These are phyloP conservation scores for Hyles vespertilio DNA, from an alignment of 1,140 invertebrate genomes.

Conservation along the genomic window DNA sequence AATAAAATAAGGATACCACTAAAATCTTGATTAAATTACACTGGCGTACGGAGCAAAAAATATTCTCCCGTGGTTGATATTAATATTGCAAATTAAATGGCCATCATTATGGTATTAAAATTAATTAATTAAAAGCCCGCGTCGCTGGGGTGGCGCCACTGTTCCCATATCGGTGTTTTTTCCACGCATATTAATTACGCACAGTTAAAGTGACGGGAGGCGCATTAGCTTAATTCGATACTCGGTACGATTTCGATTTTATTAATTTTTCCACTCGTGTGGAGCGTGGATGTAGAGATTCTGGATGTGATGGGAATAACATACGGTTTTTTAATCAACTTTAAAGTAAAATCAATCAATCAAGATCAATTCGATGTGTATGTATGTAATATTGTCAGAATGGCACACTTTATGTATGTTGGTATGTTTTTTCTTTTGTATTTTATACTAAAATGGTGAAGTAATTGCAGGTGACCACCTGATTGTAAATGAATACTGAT, in stretches of 20 bases:
- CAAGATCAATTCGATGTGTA: too few relatives aligned
- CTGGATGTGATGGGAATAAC: slow-evolving; percentile 14
- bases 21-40: too few relatives aligned
- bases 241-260: slow-evolving; percentile 43
- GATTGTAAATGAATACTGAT: too few relatives aligned
- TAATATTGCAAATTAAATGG: not conserved
- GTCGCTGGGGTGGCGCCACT: slow-evolving; percentile 1
- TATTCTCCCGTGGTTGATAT: not conserved
- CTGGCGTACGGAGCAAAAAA: too few relatives aligned
- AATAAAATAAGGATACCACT: too few relatives aligned
- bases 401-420: too few relatives aligned
- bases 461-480: too few relatives aligned
- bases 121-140: slow-evolving; percentile 23
- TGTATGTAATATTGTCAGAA: too few relatives aligned
- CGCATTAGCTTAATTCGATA: slow-evolving; percentile 51
- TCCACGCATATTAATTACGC: slow-evolving; percentile 51
- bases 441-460: too few relatives aligned
- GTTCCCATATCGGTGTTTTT: slow-evolving; percentile 20
- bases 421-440: too few relatives aligned
- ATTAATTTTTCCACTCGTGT: slow-evolving; percentile 41
- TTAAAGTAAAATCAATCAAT: too few relatives aligned
- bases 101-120: slow-evolving; percentile 3
- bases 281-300: slow-evolving; percentile 14
- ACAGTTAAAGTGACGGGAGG: slow-evolving; percentile 39
- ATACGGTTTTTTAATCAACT: too few relatives aligned